Conservation (phyloP, 2,797 vertebrate genomes). For the Cynodonichthys magdalenae region DNA sequence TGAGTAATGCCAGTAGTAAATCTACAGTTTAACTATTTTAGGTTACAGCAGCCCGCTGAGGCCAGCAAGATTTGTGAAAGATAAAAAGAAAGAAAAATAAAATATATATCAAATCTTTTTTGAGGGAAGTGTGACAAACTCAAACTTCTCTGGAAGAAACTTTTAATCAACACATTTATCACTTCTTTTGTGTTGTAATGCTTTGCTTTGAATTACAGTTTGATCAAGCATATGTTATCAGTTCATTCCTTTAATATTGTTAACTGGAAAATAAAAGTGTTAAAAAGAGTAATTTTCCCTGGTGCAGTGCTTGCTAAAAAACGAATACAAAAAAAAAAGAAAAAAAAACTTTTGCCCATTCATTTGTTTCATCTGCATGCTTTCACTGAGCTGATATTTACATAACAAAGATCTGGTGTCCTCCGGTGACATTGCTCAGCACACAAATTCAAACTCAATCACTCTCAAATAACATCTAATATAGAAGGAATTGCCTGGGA, state of each 20-base stretch:
- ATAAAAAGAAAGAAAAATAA: background rate
- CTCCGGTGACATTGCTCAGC: constrained; percentile 65
- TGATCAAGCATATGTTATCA: constrained; percentile 23
- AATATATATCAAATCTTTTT: no score
- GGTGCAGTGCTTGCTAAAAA: constrained; percentile 39
- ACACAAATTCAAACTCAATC: constrained; percentile 65
- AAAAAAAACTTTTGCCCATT: constrained; percentile 58
- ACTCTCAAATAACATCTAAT: constrained; percentile 66
- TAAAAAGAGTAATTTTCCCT: constrained; percentile 42
- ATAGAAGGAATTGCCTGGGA: constrained; percentile 52
- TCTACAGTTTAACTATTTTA: constrained; percentile 38
- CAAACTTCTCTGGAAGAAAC: constrained; percentile 30
- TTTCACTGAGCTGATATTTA: constrained; percentile 69
- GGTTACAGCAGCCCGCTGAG: constrained; percentile 35
- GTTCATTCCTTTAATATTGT: constrained; percentile 41
- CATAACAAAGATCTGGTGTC: constrained; percentile 72
- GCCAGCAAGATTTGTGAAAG: constrained; percentile 14
- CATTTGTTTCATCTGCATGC: constrained; percentile 72
- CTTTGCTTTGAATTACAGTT: constrained; percentile 52
- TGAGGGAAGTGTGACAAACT: background rate
- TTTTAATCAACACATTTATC: constrained; percentile 3
- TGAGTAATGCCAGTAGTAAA: constrained; percentile 41
- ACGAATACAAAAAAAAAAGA: no score
- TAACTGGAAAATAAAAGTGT: constrained; percentile 50
- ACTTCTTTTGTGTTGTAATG: constrained; percentile 17